Conservation (phyloP, 2,113 vertebrate species). For the Hemiprocne comata region DNA sequence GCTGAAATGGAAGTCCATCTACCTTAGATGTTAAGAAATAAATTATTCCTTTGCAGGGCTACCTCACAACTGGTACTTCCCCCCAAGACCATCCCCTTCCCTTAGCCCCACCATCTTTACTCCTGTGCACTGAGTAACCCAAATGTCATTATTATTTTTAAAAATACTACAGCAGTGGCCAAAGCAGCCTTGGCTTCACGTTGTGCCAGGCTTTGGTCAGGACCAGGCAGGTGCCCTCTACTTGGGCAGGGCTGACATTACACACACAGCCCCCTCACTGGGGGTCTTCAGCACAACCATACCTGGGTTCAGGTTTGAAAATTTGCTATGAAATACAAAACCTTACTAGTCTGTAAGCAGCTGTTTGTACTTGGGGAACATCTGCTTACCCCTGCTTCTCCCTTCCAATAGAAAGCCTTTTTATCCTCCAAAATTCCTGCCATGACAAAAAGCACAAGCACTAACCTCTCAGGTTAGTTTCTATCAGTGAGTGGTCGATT, state of each 20-base stretch:
- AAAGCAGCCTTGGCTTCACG: not conserved
- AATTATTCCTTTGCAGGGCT: not conserved
- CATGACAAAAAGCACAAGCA: not conserved
- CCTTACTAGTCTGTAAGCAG: not conserved
- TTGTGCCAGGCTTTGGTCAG: not conserved
- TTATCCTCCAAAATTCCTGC: not conserved
- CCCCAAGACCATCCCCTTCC: not conserved
- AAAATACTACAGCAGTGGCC: not conserved
- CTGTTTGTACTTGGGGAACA: not conserved
- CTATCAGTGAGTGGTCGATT: not conserved
- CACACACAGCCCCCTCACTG: accelerated
- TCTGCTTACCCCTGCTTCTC: not conserved
- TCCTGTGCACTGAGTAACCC: not conserved
- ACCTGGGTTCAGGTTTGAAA: not conserved
- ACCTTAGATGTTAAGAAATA: not conserved
- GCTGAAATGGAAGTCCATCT: not conserved
- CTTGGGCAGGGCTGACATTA: not conserved
- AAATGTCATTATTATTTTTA: not conserved
- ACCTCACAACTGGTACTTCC: not conserved
- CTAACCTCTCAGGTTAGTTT: not conserved
- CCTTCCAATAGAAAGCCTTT: not conserved
- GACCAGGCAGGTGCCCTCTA: not conserved
- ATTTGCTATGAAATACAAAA: not conserved
- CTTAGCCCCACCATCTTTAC: not conserved
- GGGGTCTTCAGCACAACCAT: not conserved